A percentile compares a stretch with the other conserved stretches of the same genome.
Conservation (phyloP, 1,140 invertebrate genomes). For the Phocides pigmalion region DNA sequence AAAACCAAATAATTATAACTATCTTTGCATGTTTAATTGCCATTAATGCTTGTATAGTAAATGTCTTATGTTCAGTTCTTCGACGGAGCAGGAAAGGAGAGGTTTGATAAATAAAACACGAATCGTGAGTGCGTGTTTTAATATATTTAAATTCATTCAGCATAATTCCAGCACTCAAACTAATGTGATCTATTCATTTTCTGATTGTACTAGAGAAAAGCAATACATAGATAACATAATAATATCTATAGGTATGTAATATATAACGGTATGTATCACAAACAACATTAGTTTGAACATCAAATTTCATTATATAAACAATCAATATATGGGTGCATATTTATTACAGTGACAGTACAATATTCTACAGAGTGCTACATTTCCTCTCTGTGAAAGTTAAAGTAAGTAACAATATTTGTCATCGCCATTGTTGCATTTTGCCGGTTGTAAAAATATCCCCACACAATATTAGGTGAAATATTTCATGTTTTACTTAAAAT, state of each 20-base stretch:
- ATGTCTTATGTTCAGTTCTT: no score
- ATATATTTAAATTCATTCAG: slow-evolving; percentile 56
- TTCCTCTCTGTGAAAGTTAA: slow-evolving; percentile 44
- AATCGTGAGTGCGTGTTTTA: slow-evolving; percentile 46
- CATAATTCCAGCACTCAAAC: slow-evolving; percentile 56
- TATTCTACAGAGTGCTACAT: slow-evolving; percentile 68
- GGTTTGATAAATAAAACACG: slow-evolving; percentile 35
- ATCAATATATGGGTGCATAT: slow-evolving; percentile 53
- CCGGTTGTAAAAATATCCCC: background rate
- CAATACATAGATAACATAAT: slow-evolving; percentile 56
- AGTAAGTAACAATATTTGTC: no score
- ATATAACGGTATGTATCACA: slow-evolving; percentile 48
- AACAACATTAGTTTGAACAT: slow-evolving; percentile 47
- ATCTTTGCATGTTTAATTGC: no score
- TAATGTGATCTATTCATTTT: slow-evolving; percentile 51
- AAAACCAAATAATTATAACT: no score
- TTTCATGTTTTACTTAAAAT: background rate
- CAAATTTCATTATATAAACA: slow-evolving; percentile 36
- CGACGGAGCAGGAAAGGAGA: no score
- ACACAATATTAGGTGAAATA: background rate
- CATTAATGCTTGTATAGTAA: no score
- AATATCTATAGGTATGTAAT: slow-evolving; percentile 44
- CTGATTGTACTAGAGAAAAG: slow-evolving; percentile 63
- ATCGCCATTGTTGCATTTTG: no score
- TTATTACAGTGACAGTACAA: slow-evolving; percentile 50